Base-by-base conservation (phyloP, 2,797 vertebrate species). In the Manis javanica region DNA sequence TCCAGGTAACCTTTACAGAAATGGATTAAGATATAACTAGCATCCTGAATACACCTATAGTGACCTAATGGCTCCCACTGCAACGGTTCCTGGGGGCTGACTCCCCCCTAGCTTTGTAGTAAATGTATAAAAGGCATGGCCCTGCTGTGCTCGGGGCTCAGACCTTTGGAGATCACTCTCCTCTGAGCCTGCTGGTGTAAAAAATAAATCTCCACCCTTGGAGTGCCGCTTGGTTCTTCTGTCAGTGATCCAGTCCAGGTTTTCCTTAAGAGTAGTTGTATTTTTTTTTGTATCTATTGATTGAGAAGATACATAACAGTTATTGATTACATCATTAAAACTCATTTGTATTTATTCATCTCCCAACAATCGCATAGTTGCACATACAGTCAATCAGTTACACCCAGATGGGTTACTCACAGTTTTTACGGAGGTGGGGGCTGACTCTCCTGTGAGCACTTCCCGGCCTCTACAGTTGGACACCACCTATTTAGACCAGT, bases 221-320 rank as follows among this genome's bases (percentile, higher is more conserved):
- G 46, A 46, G 46, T 46, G 46, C 46, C 46, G 46, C 46, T 46
- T 46, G 46, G 46, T 46, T 46, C 31, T 77, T 12, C 49, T 1
- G 6, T 23, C 49, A 46, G 46, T 23, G 31, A 77, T 31, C 31
- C 72, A 75, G 49, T 46, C 46, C 74, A 77, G 31, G 74, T 13
- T 21, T 51, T 31, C 26, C 10, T 46, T 46, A 46, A 46, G 11
- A 84, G n/a, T 68, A 77, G 51, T 57, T 68, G 23, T 59, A 34
- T 59, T 72, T 71, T 57, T 89, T 77, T 77, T 71, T n/a, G 71
- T 90, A 82, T 39, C 53, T 87, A 19, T 95, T 87, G 55, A 90
- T 81, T 71, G 53, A 93, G 72, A 63, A 95, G 77, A 77, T 69
- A 34, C 37, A 51, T 90, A 75, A 71, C 63, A 77, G 3, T 78